Evolutionary conservation across 2,113 vertebrate genomes (phyloP).

Genomic region (Psittacus erithacus): DNA sequence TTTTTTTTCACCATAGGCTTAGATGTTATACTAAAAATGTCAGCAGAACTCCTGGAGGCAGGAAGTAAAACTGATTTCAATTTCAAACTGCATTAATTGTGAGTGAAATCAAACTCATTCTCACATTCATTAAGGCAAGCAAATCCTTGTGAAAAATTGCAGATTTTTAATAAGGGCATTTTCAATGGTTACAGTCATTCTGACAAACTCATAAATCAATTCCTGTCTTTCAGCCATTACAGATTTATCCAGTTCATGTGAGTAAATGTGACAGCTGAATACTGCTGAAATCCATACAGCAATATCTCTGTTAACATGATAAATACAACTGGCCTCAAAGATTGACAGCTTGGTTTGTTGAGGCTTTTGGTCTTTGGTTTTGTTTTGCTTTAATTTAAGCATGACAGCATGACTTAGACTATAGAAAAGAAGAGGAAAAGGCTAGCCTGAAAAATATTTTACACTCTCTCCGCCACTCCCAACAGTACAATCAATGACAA

Average conservation of each 20-base stretch:
- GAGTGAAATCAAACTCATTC: constrained; percentile 71
- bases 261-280: constrained; percentile 60
- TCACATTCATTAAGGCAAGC: constrained; percentile 69
- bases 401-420: not conserved
- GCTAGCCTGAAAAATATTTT: not conserved
- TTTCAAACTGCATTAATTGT: constrained; percentile 77
- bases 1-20: not conserved
- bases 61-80: constrained; percentile 67
- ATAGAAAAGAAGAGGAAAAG: not conserved
- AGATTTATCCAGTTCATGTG: constrained; percentile 60
- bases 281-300: constrained; percentile 50
- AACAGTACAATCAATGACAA: not conserved
- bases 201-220: constrained; percentile 70
- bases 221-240: constrained; percentile 62
- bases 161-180: constrained; percentile 73
- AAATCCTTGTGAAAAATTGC: constrained; percentile 63
- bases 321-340: not conserved
- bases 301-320: constrained; percentile 47
- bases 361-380: not conserved
- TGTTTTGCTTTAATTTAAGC: not conserved
- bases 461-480: not conserved
- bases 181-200: constrained; percentile 61
- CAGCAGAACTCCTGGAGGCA: constrained; percentile 55
- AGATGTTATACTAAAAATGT: constrained; percentile 46
- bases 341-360: not conserved